Percentiles rank a stretch among this genome's conserved stretches.
These are phyloP conservation scores for Amia ocellicauda DNA, from an alignment of 2,113 vertebrate genomes.

Conservation along the genomic window DNA sequence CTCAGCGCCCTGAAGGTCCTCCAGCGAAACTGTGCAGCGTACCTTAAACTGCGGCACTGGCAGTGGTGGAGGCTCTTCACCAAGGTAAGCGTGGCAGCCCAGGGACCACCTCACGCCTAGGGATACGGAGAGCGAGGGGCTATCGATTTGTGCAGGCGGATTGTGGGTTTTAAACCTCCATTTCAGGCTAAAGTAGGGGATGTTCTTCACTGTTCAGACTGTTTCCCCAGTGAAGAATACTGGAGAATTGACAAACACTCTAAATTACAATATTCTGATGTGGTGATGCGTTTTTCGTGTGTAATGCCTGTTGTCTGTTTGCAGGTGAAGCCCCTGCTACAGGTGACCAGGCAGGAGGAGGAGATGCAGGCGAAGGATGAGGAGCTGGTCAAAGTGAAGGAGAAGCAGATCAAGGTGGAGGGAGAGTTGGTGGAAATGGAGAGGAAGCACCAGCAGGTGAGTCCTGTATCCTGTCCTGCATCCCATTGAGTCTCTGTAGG, in stretches of 20 bases:
- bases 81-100: conserved; percentile 62
- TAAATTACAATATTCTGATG: too few relatives aligned
- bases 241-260: too few relatives aligned
- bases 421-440: conserved; percentile 92
- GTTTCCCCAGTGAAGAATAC: too few relatives aligned
- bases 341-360: conserved; percentile 96
- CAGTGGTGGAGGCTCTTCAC: conserved; percentile 99
- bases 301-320: too few relatives aligned
- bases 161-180: too few relatives aligned
- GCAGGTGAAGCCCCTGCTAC: conserved; percentile 96
- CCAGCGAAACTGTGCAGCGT: conserved; percentile 95
- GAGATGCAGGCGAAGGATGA: conserved; percentile 96
- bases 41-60: conserved; percentile 94
- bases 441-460: conserved; percentile 92
- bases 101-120: too few relatives aligned
- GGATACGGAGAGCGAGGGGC: too few relatives aligned
- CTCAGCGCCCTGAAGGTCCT: conserved; percentile 93
- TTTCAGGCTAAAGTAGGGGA: too few relatives aligned
- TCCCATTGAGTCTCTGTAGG: too few relatives aligned
- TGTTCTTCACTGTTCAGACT: too few relatives aligned
- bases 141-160: too few relatives aligned
- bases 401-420: conserved; percentile 91
- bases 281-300: too few relatives aligned
- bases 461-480: conserved; percentile 28
- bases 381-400: conserved; percentile 93